phyloP scores from a whole-genome alignment of 2,113 vertebrate species.

The Mesembrinibis cayennensis region DNA sequence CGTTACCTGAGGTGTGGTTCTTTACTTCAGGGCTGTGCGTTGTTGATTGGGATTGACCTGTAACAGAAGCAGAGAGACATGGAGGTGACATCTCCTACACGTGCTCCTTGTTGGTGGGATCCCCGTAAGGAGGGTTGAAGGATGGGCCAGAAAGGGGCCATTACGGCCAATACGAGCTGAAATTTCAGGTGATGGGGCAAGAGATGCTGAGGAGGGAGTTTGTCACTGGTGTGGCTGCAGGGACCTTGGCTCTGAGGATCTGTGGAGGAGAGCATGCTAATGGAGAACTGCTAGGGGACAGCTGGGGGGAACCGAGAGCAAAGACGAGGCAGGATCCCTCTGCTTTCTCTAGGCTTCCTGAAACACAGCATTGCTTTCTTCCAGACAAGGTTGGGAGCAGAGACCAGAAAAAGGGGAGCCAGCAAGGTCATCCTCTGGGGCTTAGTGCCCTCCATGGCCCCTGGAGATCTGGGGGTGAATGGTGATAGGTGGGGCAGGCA shows the following conservation, averaged over 20 bases:
- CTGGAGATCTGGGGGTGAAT: not conserved
- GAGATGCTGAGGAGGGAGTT: not conserved
- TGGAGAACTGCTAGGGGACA: not conserved
- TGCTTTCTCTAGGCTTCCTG: not conserved
- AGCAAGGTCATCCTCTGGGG: not conserved
- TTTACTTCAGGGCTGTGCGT: not conserved
- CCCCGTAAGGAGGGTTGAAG: not conserved
- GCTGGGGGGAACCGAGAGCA: not conserved
- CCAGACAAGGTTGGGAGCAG: not conserved
- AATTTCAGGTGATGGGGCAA: not conserved
- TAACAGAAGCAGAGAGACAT: not conserved
- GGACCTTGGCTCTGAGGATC: not conserved
- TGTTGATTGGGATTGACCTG: not conserved
- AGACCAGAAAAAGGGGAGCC: not conserved
- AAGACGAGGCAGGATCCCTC: not conserved
- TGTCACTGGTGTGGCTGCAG: not conserved
- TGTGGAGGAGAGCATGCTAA: not conserved
- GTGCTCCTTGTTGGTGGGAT: not conserved
- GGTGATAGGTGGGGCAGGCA: not conserved
- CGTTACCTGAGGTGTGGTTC: slow-evolving; percentile 7
- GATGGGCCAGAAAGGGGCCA: not conserved
- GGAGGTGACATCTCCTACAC: not conserved
- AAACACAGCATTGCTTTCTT: not conserved
- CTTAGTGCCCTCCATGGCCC: not conserved
- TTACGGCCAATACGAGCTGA: not conserved